A percentile compares a stretch with the other conserved stretches of the same genome.
These are phyloP conservation scores for Octodonta nipae DNA, from an alignment of 2,888 invertebrate genomes.

Conservation along the genomic window DNA sequence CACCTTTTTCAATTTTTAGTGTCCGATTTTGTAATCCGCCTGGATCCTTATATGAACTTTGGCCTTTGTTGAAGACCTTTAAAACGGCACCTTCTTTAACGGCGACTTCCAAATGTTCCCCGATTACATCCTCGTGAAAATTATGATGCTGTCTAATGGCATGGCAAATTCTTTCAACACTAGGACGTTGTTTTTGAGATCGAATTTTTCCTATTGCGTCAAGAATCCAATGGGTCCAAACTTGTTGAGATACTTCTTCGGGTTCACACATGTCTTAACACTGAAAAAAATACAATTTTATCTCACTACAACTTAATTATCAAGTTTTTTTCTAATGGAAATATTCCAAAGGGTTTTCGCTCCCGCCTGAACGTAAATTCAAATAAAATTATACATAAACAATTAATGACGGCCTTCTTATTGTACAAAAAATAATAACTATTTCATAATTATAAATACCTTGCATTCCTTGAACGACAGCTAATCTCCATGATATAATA, in stretches of 20 bases:
- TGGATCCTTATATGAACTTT: conserved; percentile 86
- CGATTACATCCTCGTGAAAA: conserved; percentile 74
- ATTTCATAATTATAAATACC: too few relatives aligned
- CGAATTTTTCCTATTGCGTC: conserved; percentile 88
- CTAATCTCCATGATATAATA: too few relatives aligned
- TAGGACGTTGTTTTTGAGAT: conserved; percentile 87
- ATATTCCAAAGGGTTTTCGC: too few relatives aligned
- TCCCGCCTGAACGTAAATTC: too few relatives aligned
- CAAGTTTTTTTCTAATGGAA: too few relatives aligned
- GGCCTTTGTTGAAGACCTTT: conserved; percentile 82
- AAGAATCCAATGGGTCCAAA: conserved; percentile 79
- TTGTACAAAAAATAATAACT: too few relatives aligned
- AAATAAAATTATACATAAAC: too few relatives aligned
- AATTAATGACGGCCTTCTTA: too few relatives aligned
- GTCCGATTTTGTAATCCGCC: conserved; percentile 45
- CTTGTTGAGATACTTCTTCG: conserved; percentile 39
- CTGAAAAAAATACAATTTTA: too few relatives aligned
- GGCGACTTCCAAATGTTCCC: conserved; percentile 73
- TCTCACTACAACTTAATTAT: too few relatives aligned
- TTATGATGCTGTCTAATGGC: conserved; percentile 85
- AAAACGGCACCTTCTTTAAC: conserved; percentile 74
- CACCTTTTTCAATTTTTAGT: conserved; percentile 48
- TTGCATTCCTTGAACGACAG: too few relatives aligned
- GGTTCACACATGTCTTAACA: conserved; percentile 32
- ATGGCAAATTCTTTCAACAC: conserved; percentile 83